A percentile compares a stretch with the other conserved stretches of the same genome.
Evolutionary conservation across 37 sponge, comb jelly and placozoan genomes (phyloP).

Genomic region (Bolinopsis microptera): DNA sequence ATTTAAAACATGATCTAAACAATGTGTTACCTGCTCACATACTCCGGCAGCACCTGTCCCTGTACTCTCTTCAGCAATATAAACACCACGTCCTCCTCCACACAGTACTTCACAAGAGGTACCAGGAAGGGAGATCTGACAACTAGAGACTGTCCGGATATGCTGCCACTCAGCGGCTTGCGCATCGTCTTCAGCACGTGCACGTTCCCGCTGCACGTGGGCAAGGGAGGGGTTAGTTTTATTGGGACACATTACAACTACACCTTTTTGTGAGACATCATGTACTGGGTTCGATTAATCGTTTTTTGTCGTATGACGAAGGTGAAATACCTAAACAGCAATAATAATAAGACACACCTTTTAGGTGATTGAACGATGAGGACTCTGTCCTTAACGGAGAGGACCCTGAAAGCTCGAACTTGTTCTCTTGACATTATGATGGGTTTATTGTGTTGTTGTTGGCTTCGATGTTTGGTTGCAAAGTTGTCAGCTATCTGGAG

Average conservation of each 20-base stretch:
- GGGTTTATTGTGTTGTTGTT: neutral
- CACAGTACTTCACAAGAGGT: constrained; percentile 27
- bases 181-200: constrained; percentile 18
- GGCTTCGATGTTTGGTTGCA: constrained; percentile 4
- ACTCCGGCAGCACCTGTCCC: neutral
- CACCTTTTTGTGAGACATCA: too few species aligned
- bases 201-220: neutral
- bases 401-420: constrained; percentile 9
- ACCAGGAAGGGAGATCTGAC: constrained; percentile 7
- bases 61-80: constrained; percentile 15
- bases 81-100: neutral
- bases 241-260: neutral
- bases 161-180: neutral
- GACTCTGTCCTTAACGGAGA: constrained; percentile 33
- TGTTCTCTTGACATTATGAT: constrained; percentile 37
- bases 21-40: constrained; percentile 24
- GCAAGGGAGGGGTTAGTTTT: too few species aligned
- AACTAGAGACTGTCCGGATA: neutral
- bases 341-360: constrained; percentile 12
- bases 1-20: too few species aligned
- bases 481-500: constrained; percentile 52
- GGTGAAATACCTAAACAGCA: too few species aligned
- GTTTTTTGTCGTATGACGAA: too few species aligned
- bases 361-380: constrained; percentile 39
- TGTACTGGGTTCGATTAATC: too few species aligned